Evolutionary conservation across 2,113 vertebrate genomes (phyloP), one percentile per base, ranked within the genome.

Genomic region (Plestiodon gilberti): DNA sequence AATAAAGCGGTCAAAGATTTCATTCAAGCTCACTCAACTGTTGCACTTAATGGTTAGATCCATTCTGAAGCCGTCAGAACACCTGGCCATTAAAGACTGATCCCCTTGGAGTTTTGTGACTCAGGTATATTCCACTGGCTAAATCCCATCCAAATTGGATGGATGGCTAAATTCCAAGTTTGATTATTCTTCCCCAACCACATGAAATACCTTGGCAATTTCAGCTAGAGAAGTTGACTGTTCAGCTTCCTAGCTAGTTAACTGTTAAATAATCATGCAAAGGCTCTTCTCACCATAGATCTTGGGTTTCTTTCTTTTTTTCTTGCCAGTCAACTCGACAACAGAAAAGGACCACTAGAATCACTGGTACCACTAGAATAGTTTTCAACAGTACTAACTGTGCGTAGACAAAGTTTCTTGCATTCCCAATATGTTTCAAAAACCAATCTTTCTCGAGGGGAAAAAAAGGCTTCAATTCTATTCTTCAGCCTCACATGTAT

Each of bases 101-200:
- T 88, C 90, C 87, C 90, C 84, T 30, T 76, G 93, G 89, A 87
- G 88, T 90, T 92, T 92, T 83, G 65, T 94, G 90, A 93, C 87
- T 93, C 84, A 55, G 89, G 93, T 88, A 94, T 89, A 90, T 91
- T n/a, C 91, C 69, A 55, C 84, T 92, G 92, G 93, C 90, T 33
- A 84, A 83, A 30, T 84, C 91, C 91, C 90, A 94, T n/a, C n/a
- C n/a, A n/a, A n/a, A n/a, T n/a, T n/a, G n/a, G n/a, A n/a, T n/a
- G n/a, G n/a, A n/a, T 92, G 92, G 93, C 90, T 33, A 84, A 83
- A 30, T 84, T 92, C 91, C 90, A 94, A 90, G 74, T 33, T 76
- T 69, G 2, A 0, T 90, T 91, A 71, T 48, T 84, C 81, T 65
- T 92, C 76, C 91, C 59, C 82, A 87, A 69, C 88, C 38, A 61